Conservation (phyloP, 2,888 invertebrate genomes). For the Drosophila bunnanda region DNA sequence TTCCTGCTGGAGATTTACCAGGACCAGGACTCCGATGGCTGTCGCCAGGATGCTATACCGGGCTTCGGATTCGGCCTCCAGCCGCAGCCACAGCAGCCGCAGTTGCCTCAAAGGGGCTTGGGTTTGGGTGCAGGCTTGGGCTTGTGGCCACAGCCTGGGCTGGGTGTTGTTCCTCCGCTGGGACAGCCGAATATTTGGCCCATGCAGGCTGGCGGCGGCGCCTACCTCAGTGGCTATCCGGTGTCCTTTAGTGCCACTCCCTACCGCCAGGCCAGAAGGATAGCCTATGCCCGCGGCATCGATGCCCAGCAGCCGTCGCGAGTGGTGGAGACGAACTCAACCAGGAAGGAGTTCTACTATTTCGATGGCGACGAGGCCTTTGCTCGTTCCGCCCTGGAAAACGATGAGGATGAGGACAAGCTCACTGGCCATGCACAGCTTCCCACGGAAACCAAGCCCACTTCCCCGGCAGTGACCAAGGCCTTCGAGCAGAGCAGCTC, state of each 20-base stretch:
- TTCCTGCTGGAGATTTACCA: constrained; percentile 87
- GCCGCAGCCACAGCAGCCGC: constrained; percentile 11
- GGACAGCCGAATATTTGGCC: constrained; percentile 38
- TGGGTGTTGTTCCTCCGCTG: constrained; percentile 50
- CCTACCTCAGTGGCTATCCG: constrained; percentile 32
- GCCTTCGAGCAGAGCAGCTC: constrained; percentile 72
- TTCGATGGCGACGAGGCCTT: constrained; percentile 73
- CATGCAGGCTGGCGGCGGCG: constrained; percentile 38
- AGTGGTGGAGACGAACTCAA: constrained; percentile 81
- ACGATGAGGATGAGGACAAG: constrained; percentile 46
- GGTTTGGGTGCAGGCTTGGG: constrained; percentile 8
- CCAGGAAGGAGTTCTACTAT: constrained; percentile 81
- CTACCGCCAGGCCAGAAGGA: constrained; percentile 62
- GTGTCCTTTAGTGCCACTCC: constrained; percentile 44
- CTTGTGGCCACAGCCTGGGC: constrained; percentile 18
- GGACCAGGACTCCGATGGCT: constrained; percentile 85
- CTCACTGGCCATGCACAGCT: not conserved
- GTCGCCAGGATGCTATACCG: constrained; percentile 33
- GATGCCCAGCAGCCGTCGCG: constrained; percentile 74
- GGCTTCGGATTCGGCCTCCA: constrained; percentile 15
- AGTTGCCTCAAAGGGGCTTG: constrained; percentile 14
- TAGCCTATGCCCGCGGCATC: constrained; percentile 62
- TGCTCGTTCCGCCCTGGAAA: constrained; percentile 60
- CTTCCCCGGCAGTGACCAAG: constrained; percentile 44
- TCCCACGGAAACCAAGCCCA: not conserved